phyloP scores from a whole-genome alignment of 2,113 vertebrate genomes.

The Ornithorhynchus anatinus region DNA sequence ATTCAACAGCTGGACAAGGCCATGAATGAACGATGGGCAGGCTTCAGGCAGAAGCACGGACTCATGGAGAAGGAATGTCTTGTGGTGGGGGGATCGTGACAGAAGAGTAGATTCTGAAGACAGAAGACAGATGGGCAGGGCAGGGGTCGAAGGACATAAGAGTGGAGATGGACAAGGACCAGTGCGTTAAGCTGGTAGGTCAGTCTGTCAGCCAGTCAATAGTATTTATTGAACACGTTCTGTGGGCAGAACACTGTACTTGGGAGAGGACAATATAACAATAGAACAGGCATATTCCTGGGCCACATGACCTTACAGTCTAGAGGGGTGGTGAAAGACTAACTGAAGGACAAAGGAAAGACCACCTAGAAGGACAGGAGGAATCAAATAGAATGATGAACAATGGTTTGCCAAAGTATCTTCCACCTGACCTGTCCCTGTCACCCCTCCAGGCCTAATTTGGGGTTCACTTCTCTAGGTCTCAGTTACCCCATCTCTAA shows the following conservation, averaged over 20 bases:
- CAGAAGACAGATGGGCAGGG: conserved; percentile 28
- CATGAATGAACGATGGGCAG: background rate
- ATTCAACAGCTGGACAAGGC: conserved; percentile 2
- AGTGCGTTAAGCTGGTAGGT: too few species aligned
- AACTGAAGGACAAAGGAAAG: background rate
- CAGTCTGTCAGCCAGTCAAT: too few species aligned
- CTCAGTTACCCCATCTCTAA: too few species aligned
- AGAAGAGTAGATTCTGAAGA: conserved; percentile 2
- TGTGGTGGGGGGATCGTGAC: conserved; percentile 1
- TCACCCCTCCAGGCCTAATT: too few species aligned
- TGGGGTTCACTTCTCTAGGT: too few species aligned
- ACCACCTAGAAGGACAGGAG: background rate
- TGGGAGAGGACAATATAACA: too few species aligned
- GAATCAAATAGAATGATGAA: background rate
- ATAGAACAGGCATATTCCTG: too few species aligned
- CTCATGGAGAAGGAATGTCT: background rate
- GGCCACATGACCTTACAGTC: too few species aligned
- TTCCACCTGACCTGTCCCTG: background rate
- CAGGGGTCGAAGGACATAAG: conserved; percentile 34
- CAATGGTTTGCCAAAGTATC: background rate
- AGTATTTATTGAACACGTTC: too few species aligned
- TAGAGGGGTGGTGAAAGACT: background rate
- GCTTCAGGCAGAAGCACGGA: conserved; percentile 11
- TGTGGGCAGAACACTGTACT: too few species aligned
- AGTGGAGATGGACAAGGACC: conserved; percentile 25